Percentiles rank a stretch among this genome's conserved stretches.
Conservation (phyloP, 2,888 invertebrate genomes). For the Caenorhabditis doughertyi region DNA sequence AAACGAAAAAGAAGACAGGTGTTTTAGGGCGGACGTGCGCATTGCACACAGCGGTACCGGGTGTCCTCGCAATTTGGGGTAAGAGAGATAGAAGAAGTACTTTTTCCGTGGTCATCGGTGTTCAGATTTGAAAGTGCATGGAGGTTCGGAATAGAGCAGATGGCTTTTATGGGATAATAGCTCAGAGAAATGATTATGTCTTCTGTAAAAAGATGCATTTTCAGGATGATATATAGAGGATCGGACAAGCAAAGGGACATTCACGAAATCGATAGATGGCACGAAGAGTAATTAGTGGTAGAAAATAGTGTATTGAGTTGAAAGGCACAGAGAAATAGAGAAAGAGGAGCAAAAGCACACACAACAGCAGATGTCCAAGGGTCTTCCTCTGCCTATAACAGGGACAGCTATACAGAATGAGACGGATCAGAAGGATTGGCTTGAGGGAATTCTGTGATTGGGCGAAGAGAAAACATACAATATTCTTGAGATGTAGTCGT, state of each 20-base stretch:
- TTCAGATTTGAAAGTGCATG: not conserved
- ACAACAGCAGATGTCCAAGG: not conserved
- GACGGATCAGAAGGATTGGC: not conserved
- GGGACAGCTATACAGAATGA: no score
- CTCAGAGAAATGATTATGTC: no score
- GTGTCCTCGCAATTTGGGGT: not conserved
- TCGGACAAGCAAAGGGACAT: not conserved
- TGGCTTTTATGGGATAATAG: not conserved
- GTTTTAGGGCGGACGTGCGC: slow-evolving; percentile 18
- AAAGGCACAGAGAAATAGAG: not conserved
- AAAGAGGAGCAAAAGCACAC: not conserved
- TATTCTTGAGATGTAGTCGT: no score
- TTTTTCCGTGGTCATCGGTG: not conserved
- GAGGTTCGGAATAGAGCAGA: not conserved
- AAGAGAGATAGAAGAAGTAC: not conserved
- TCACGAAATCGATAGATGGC: not conserved
- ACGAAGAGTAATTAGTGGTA: slow-evolving; percentile 5
- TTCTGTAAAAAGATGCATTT: no score
- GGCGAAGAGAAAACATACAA: no score
- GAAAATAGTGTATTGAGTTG: not conserved
- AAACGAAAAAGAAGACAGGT: slow-evolving; percentile 5
- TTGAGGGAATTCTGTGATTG: no score
- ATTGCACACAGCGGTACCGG: slow-evolving; percentile 13
- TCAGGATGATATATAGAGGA: not conserved
- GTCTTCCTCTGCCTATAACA: not conserved